Evolutionary conservation across 2,888 invertebrate genomes (phyloP).

Genomic region (Tinea pellionella): DNA sequence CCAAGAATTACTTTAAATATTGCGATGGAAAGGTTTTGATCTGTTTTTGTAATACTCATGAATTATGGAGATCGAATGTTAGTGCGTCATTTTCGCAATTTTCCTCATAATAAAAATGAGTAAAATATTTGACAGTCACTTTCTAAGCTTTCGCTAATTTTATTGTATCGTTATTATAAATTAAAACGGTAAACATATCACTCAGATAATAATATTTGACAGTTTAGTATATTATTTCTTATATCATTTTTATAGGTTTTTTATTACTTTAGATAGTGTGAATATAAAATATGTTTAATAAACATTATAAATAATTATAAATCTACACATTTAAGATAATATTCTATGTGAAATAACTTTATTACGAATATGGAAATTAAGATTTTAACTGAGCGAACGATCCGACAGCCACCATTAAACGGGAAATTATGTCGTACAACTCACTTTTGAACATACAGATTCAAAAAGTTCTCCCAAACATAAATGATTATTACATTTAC

Average conservation of each 20-base stretch:
- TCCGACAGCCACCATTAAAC: not conserved
- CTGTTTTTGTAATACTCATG: conserved; percentile 40
- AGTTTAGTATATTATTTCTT: not conserved
- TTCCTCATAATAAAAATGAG: not conserved
- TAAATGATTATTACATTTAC: too few relatives aligned
- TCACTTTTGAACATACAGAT: not conserved
- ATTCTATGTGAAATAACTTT: not conserved
- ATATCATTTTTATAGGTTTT: conserved; percentile 4
- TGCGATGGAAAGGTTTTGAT: conserved; percentile 30
- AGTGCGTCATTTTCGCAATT: not conserved
- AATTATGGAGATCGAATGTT: conserved; percentile 39
- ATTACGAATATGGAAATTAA: not conserved
- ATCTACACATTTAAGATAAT: not conserved
- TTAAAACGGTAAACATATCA: conserved; percentile 4
- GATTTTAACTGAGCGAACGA: not conserved
- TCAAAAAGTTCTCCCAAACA: not conserved
- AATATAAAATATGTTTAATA: not conserved
- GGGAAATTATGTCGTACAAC: not conserved
- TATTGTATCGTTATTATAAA: not conserved
- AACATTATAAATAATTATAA: not conserved
- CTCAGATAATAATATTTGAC: not conserved
- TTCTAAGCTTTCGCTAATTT: conserved; percentile 7
- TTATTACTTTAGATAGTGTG: not conserved
- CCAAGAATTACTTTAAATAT: conserved; percentile 26
- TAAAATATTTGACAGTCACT: conserved; percentile 5